Evolutionary conservation across 1,140 invertebrate species (phyloP).

Genomic region (Eurytemora carolleeae): DNA sequence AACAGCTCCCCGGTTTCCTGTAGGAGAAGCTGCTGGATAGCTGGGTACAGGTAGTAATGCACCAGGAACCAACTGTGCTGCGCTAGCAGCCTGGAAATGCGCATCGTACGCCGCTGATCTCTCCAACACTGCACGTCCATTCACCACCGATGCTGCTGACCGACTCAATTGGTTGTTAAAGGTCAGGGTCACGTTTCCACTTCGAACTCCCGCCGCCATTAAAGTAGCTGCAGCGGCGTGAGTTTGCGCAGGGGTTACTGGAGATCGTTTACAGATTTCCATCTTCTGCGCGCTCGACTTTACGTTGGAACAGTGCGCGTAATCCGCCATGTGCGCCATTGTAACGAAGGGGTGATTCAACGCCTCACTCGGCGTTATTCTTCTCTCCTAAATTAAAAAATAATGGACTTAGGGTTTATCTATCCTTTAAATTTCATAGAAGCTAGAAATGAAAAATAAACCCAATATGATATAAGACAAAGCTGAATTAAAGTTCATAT

Average conservation of each 20-base stretch:
- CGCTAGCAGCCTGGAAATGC: constrained; percentile 35
- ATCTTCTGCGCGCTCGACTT: constrained; percentile 90
- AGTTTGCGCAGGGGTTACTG: constrained; percentile 29
- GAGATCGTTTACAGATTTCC: constrained; percentile 47
- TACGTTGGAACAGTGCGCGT: constrained; percentile 86
- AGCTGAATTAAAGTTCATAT: no score
- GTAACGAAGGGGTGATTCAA: constrained; percentile 86
- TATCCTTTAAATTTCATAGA: no score
- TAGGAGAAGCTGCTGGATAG: constrained; percentile 52
- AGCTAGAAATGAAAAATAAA: constrained; percentile 10
- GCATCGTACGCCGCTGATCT: constrained; percentile 16
- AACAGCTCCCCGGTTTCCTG: constrained; percentile 21
- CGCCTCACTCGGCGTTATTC: constrained; percentile 85
- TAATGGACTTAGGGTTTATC: no score
- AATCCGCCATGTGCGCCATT: constrained; percentile 78
- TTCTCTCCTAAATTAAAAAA: constrained; percentile 51
- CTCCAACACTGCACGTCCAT: background rate
- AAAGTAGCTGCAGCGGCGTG: constrained; percentile 27
- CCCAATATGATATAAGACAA: constrained; percentile 4
- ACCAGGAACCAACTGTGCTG: constrained; percentile 22
- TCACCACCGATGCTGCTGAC: constrained; percentile 31
- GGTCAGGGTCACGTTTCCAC: constrained; percentile 62
- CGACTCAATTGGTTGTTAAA: constrained; percentile 57
- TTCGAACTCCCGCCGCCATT: constrained; percentile 44
- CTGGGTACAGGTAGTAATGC: constrained; percentile 27